Evolutionary conservation across 2,113 vertebrate genomes (phyloP).

Genomic region (Neodon shergylaensis): DNA sequence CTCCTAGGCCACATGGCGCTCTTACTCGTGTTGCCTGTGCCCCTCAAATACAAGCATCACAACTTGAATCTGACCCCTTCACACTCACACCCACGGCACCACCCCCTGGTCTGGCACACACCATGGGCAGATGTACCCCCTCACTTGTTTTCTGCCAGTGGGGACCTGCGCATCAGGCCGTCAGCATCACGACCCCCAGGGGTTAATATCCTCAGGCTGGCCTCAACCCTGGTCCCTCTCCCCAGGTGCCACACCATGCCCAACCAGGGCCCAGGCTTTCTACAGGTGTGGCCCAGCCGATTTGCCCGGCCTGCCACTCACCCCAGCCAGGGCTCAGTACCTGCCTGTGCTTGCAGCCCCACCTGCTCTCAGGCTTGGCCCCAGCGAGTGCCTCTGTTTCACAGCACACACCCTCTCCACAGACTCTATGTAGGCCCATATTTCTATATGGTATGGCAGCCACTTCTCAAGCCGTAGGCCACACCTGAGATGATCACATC

Average conservation of each 20-base stretch:
- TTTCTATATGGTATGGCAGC: no score
- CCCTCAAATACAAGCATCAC: not conserved
- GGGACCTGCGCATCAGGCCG: not conserved
- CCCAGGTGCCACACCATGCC: not conserved
- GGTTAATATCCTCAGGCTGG: not conserved
- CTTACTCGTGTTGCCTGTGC: not conserved
- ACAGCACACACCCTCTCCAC: no score
- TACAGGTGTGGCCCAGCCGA: not conserved
- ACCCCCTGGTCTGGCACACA: fast-evolving
- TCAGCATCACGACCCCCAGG: fast-evolving
- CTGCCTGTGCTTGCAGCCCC: not conserved
- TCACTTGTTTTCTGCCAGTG: not conserved
- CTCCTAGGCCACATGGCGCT: no score
- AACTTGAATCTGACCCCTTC: no score
- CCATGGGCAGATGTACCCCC: no score
- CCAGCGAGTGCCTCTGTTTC: not conserved
- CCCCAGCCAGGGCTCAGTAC: not conserved
- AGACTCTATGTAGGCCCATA: no score
- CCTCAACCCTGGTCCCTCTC: not conserved
- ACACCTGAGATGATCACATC: no score
- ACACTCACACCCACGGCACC: fast-evolving
- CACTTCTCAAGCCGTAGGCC: no score
- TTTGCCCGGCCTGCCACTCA: not conserved
- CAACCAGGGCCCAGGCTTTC: not conserved
- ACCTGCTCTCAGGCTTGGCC: not conserved